Conservation (phyloP, 2,888 invertebrate species). For the Argyra leucocephala region DNA sequence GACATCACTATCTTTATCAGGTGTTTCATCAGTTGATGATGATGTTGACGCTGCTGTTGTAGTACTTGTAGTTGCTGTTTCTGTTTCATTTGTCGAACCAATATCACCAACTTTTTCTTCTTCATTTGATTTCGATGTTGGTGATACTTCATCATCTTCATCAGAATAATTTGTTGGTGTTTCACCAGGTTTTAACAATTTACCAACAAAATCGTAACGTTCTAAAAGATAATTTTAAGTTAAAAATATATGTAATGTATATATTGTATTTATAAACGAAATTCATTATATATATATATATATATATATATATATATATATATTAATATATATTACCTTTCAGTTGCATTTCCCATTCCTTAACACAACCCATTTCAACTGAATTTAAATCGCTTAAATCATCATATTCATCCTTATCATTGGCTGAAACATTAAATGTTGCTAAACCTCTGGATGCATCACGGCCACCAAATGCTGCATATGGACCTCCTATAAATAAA, state of each 20-base stretch:
- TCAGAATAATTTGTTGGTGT: constrained; percentile 83
- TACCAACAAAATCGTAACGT: constrained; percentile 86
- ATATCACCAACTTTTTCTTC: constrained; percentile 15
- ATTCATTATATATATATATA: not conserved
- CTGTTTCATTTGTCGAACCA: not conserved
- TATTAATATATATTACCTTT: constrained; percentile 63
- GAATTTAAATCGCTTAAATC: constrained; percentile 88
- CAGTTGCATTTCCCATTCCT: constrained; percentile 96
- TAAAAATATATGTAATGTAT: constrained; percentile 5
- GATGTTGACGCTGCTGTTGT: not conserved
- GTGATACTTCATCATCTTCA: constrained; percentile 56
- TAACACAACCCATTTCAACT: constrained; percentile 88
- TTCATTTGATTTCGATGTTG: constrained; percentile 19
- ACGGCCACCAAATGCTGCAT: constrained; percentile 86
- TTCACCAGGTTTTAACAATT: constrained; percentile 82
- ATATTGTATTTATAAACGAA: not conserved
- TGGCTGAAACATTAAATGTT: constrained; percentile 76
- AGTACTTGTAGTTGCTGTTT: not conserved
- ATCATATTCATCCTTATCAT: constrained; percentile 79
- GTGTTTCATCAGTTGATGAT: not conserved
- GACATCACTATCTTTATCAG: not conserved
- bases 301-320: not conserved
- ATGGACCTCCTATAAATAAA: constrained; percentile 68
- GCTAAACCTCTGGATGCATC: constrained; percentile 93
- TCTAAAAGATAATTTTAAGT: constrained; percentile 48